Evolutionary conservation across 1,140 invertebrate species (phyloP).

Genomic region (Ericerus pela): DNA sequence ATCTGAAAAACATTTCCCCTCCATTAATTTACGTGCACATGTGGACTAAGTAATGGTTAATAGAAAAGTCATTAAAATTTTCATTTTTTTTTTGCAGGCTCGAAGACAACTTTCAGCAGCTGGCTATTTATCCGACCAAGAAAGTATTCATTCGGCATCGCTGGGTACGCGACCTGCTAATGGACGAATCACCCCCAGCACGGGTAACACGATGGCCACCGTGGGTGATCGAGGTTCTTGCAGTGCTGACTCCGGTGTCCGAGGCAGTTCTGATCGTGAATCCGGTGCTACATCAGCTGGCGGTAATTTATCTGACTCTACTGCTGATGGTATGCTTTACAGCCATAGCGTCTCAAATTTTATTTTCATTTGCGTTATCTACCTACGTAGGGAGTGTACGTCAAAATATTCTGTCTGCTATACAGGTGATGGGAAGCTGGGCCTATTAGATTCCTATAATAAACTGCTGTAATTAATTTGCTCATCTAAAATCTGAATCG

Average conservation of each 20-base stretch:
- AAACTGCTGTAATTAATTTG: too few species aligned
- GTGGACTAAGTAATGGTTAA: too few species aligned
- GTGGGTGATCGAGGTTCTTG: conserved; percentile 65
- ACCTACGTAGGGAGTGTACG: background rate
- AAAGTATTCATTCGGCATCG: conserved; percentile 45
- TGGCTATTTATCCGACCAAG: conserved; percentile 57
- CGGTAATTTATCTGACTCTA: conserved; percentile 60
- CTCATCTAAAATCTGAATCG: too few species aligned
- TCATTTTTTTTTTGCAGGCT: conserved; percentile 36
- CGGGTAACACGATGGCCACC: conserved; percentile 35
- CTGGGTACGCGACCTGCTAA: conserved; percentile 21
- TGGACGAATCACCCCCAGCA: conserved; percentile 16
- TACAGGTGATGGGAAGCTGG: too few species aligned
- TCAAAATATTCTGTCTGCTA: too few species aligned
- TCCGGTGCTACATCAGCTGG: conserved; percentile 52
- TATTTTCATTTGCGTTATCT: background rate
- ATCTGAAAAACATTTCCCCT: too few species aligned
- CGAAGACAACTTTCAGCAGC: conserved; percentile 49
- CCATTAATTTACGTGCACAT: too few species aligned
- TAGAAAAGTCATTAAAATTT: too few species aligned
- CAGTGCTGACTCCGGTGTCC: conserved; percentile 70
- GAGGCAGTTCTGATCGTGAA: conserved; percentile 64
- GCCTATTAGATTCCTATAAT: too few species aligned
- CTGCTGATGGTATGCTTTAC: conserved; percentile 45
- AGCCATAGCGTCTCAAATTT: background rate